These are phyloP conservation scores for Enteromius paludinosus DNA, from an alignment of 2,797 vertebrate genomes.

Conservation along the genomic window DNA sequence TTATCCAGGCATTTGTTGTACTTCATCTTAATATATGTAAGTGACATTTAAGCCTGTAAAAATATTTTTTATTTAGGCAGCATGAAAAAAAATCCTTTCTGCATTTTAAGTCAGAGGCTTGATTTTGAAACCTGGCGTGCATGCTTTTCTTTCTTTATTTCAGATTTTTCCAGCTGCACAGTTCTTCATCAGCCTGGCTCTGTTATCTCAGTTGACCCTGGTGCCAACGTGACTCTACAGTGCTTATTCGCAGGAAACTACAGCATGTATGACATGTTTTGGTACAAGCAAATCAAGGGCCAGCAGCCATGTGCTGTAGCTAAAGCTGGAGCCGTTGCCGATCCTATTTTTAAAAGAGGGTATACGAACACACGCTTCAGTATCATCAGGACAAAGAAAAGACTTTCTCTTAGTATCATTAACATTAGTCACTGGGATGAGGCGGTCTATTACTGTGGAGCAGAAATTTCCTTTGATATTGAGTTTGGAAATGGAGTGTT, in stretches of 20 bases:
- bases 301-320: not conserved
- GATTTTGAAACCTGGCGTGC: not conserved
- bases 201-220: not conserved
- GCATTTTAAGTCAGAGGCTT: not conserved
- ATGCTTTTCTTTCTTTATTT: not conserved
- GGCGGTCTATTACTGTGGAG: slow-evolving; percentile 11
- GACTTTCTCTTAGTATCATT: not conserved
- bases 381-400: not conserved
- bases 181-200: not conserved
- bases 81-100: not conserved
- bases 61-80: not conserved
- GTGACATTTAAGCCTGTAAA: not conserved
- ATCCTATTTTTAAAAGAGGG: not conserved
- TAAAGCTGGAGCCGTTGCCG: not conserved
- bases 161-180: not conserved
- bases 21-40: not conserved
- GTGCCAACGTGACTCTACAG: slow-evolving; percentile 28
- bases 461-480: slow-evolving; percentile 5
- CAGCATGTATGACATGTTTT: not conserved
- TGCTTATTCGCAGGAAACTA: not conserved
- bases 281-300: slow-evolving; percentile 33
- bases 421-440: not conserved
- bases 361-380: not conserved
- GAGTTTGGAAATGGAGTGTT: slow-evolving; percentile 18
- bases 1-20: not conserved